Conservation (phyloP, 2,113 vertebrate genomes). For the Jacana jacana region DNA sequence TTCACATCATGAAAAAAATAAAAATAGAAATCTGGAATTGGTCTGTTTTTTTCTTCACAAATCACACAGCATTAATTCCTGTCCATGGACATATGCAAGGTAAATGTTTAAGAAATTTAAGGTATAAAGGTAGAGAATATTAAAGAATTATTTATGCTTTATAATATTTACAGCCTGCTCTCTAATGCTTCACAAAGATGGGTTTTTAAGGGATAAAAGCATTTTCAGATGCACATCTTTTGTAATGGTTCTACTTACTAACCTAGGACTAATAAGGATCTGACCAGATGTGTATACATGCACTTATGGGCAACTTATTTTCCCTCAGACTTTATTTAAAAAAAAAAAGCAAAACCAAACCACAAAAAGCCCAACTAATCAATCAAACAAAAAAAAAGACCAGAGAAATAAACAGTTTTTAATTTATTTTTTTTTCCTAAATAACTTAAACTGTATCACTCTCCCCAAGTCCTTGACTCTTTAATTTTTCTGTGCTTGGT, state of each 20-base stretch:
- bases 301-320: background rate
- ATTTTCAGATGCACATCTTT: background rate
- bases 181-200: background rate
- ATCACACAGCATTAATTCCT: background rate
- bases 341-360: background rate
- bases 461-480: background rate
- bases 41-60: background rate
- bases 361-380: no score
- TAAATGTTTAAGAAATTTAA: background rate
- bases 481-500: background rate
- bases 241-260: background rate
- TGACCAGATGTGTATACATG: background rate
- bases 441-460: background rate
- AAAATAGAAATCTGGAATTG: background rate
- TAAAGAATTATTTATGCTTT: background rate
- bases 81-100: background rate
- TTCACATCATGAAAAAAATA: background rate
- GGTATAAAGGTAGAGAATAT: background rate
- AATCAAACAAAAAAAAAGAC: accelerated
- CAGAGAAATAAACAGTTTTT: background rate
- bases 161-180: background rate
- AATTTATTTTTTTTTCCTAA: background rate
- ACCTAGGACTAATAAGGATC: background rate
- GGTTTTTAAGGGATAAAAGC: background rate
- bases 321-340: background rate